These are phyloP conservation scores for Clarias laeviceps DNA, from an alignment of 2,797 vertebrate genomes.

Conservation along the genomic window DNA sequence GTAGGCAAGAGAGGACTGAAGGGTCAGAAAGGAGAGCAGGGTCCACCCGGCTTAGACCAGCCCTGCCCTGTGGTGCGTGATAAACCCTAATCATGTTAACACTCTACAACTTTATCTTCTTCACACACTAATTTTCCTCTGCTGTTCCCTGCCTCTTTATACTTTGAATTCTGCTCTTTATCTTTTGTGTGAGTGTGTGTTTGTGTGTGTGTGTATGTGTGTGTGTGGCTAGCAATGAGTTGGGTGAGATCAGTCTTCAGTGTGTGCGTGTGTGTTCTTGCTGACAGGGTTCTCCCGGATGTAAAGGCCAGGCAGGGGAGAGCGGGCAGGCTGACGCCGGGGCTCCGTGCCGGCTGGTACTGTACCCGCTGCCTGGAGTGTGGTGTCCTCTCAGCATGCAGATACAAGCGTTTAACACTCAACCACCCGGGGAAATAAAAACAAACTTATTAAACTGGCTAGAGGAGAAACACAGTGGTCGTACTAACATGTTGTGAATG, in stretches of 20 bases:
- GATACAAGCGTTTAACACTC: not conserved
- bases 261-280: conserved; percentile 60
- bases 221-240: not conserved
- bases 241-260: conserved; percentile 17
- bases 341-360: conserved; percentile 75
- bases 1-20: conserved; percentile 81
- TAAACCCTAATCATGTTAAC: not conserved
- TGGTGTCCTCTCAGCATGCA: conserved; percentile 40
- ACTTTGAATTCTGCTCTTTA: conserved; percentile 16
- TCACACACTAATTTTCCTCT: not conserved
- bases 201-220: not conserved
- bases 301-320: conserved; percentile 67
- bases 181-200: not conserved
- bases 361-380: conserved; percentile 60
- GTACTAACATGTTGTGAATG: not conserved
- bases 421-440: not conserved
- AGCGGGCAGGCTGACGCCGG: conserved; percentile 62
- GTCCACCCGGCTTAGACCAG: conserved; percentile 83
- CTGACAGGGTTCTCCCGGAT: conserved; percentile 70
- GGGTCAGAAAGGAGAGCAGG: conserved; percentile 84
- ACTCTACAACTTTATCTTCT: not conserved
- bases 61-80: conserved; percentile 84
- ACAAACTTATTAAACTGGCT: not conserved
- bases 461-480: not conserved
- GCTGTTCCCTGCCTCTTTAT: conserved; percentile 21